Evolutionary conservation across 2,888 invertebrate species (phyloP).

Genomic region (Brachyptera risi): DNA sequence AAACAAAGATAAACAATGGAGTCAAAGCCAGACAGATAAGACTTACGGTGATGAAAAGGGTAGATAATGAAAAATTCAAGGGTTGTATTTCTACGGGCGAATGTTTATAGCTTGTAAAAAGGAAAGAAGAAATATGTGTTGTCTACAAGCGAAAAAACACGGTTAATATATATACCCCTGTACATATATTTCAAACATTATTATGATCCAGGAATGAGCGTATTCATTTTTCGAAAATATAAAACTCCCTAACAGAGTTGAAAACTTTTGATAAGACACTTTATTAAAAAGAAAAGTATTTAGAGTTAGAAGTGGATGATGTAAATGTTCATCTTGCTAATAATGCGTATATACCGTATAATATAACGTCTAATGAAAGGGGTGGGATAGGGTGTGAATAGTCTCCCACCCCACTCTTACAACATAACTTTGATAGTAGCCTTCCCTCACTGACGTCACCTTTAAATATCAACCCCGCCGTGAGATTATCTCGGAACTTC

Average conservation of each 20-base stretch:
- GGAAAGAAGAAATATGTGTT: too few relatives aligned
- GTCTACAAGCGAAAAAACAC: too few relatives aligned
- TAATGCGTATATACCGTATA: not conserved
- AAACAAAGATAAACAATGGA: not conserved
- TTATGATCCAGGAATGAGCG: not conserved
- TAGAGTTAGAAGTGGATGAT: constrained; percentile 14
- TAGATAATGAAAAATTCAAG: constrained; percentile 8
- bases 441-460: constrained; percentile 1
- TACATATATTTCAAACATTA: too few relatives aligned
- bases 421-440: constrained; percentile 5
- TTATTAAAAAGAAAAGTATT: constrained; percentile 21
- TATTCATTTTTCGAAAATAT: too few relatives aligned
- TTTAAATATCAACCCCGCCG: constrained; percentile 12
- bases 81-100: not conserved
- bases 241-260: not conserved
- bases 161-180: too few relatives aligned
- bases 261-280: constrained; percentile 13
- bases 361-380: too few relatives aligned
- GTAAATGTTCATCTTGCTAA: constrained; percentile 12
- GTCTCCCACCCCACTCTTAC: too few relatives aligned
- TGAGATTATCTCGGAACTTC: too few relatives aligned
- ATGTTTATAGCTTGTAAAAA: too few relatives aligned
- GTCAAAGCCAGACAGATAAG: not conserved
- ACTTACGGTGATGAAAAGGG: constrained; percentile 11
- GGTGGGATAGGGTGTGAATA: not conserved